Base-by-base conservation (phyloP, 2,113 vertebrate species). In the Apodemus sylvaticus region DNA sequence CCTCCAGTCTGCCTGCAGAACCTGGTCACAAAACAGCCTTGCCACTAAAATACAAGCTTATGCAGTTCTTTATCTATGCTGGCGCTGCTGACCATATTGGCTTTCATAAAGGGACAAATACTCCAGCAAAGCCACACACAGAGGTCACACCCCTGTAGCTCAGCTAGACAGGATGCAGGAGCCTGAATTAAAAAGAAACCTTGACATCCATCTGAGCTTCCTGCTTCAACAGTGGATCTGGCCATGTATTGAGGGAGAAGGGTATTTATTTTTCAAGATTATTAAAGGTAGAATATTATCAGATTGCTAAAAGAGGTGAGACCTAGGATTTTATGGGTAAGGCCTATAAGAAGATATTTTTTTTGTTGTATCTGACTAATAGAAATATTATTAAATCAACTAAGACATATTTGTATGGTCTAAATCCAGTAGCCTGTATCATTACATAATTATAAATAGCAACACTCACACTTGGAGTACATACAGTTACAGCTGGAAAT, bases 1-100 rank as follows among this genome's bases (percentile, higher is more conserved):
- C 98, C 98, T 98, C 98, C 74, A 96, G 98, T 96, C 97, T 97
- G 98, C 98, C 98, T 98, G 97, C 93, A 98, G 98, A 98, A 98
- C 97, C 94, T 34, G 96, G 98, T 96, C 98, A 98, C 98, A 98
- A 98, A 98, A 96, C 96, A 98, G 96, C 77, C 97, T 93, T 96
- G 97, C 98, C 94, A 95, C 93, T 97, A 93, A 96, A 97, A 97
- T 58, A 95, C 96, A 97, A 89, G 53, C 93, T 90, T 77, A 89
- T 62, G 94, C 77, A 93, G 96, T 96, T 98, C 97, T 98, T 98
- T 97, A 96, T 96, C 98, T 98, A 42, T 87, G 96, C 98, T 90
- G 89, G 90, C 22, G 90, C 97, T 94, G 91, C 96, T 93, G 96
- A 98, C 66, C 73, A 78, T 66, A 96, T 87, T 97, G 95, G 94